These are phyloP conservation scores for Heterotilapia buettikoferi DNA, from an alignment of 2,113 vertebrate genomes.

Conservation along the genomic window DNA sequence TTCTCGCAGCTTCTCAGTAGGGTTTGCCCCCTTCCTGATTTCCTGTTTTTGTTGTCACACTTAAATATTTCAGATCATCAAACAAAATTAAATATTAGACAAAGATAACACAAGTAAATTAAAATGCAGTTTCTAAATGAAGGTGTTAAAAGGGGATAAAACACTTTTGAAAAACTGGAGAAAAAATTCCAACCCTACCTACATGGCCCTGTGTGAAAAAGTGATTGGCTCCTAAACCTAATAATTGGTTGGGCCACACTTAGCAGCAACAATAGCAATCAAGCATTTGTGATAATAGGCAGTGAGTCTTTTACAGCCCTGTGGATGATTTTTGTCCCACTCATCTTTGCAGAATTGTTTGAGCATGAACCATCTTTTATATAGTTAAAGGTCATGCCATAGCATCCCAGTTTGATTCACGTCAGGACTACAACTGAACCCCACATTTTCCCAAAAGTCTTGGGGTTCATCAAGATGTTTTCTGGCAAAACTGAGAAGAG, in stretches of 20 bases:
- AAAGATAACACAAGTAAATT: background rate
- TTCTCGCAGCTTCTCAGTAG: background rate
- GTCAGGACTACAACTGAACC: background rate
- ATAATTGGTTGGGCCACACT: background rate
- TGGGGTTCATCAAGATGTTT: background rate
- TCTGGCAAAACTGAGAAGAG: background rate
- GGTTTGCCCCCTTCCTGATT: background rate
- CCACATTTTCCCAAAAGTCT: background rate
- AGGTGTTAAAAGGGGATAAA: background rate
- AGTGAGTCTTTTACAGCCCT: background rate
- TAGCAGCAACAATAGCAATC: background rate
- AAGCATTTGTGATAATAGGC: background rate
- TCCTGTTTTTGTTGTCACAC: background rate
- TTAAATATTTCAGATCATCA: background rate
- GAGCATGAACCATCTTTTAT: background rate
- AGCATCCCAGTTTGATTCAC: background rate
- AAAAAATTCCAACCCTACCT: background rate
- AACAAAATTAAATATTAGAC: background rate
- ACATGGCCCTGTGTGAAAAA: background rate
- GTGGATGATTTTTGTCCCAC: background rate
- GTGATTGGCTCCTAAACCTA: background rate
- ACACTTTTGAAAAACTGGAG: background rate
- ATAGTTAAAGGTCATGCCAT: background rate
- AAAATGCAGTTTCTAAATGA: background rate
- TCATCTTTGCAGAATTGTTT: background rate